phyloP scores from a whole-genome alignment of 2,888 invertebrate species.

The Tethea ocularis region DNA sequence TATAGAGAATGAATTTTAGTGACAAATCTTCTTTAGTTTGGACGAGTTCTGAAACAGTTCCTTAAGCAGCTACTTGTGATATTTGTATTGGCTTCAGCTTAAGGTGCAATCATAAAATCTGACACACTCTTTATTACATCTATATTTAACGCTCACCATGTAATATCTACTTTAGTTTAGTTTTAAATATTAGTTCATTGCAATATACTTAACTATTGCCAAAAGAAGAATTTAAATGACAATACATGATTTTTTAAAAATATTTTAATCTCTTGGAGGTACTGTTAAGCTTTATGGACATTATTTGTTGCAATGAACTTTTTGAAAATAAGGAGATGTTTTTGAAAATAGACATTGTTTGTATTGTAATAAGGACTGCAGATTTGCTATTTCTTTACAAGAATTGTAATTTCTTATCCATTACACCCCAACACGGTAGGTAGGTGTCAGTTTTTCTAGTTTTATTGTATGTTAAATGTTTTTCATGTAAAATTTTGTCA shows the following conservation, averaged over 20 bases:
- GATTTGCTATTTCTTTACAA: constrained; percentile 75
- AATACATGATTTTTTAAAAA: constrained; percentile 55
- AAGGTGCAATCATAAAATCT: constrained; percentile 46
- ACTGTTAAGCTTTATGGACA: constrained; percentile 44
- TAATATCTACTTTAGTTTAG: constrained; percentile 10
- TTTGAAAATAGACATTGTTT: constrained; percentile 59
- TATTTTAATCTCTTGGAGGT: constrained; percentile 57
- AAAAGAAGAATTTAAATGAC: constrained; percentile 50
- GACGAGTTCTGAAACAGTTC: constrained; percentile 54
- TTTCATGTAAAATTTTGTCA: constrained; percentile 46
- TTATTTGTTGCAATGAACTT: constrained; percentile 58
- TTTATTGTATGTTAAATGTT: constrained; percentile 43
- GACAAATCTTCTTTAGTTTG: constrained; percentile 44
- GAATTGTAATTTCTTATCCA: constrained; percentile 50
- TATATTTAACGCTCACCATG: constrained; percentile 19
- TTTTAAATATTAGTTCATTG: constrained; percentile 13
- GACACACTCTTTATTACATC: constrained; percentile 31
- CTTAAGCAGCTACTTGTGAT: constrained; percentile 74
- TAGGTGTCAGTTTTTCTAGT: constrained; percentile 53
- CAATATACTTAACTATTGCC: constrained; percentile 20
- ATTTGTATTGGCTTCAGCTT: constrained; percentile 67
- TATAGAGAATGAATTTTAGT: constrained; percentile 77
- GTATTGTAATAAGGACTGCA: constrained; percentile 72
- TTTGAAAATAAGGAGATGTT: constrained; percentile 61
- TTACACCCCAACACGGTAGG: constrained; percentile 48